Evolutionary conservation across 2,888 invertebrate species (phyloP), one percentile per base, ranked within the genome.

Genomic region (Argyresthia goedartella): DNA sequence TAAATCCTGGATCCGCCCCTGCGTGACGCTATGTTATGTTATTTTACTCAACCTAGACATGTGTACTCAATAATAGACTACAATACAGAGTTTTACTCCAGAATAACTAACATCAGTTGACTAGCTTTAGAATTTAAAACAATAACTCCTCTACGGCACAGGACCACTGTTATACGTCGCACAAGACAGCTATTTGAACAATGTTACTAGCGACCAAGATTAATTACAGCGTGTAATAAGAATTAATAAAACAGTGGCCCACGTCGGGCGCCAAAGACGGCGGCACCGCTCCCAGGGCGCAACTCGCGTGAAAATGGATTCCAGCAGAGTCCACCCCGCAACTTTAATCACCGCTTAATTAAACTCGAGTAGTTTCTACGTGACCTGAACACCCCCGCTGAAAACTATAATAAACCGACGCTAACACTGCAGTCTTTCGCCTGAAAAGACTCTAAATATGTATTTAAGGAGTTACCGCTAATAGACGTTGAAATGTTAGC

Each of bases 321-420:
- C 57, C 56, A 53, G 53, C 51, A 49, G 61, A 66, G 46, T 67
- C 67, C 66, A 55, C 58, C 58, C 58, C 57, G 67, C 59, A 71
- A 73, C 66, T 74, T 77, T 73, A 74, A 74, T 73, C 69, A 70
- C 67, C 66, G 66, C 64, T 78, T 75, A 76, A 79, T 79, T 77
- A 77, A 79, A 78, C 65, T 69, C 56, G 58, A 70, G 68, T 64
- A 61, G 63, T 62, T 61, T 35, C 58, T 62, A 76, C 75, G 76
- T 78, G 74, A 73, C 73, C 67, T 52, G 61, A 59, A 58, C 49
- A 55, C 55, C 53, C 33, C 46, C 25, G 33, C 46, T 57, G 25
- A 50, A 11, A n/a, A 56, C 39, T 39, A 3, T 2, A 39, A 9
- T 39, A 39, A n/a, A 39, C 39, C 39, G 9, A 9, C 39, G 39